phyloP scores from a whole-genome alignment of 2,113 vertebrate species.

The Podiceps cristatus region DNA sequence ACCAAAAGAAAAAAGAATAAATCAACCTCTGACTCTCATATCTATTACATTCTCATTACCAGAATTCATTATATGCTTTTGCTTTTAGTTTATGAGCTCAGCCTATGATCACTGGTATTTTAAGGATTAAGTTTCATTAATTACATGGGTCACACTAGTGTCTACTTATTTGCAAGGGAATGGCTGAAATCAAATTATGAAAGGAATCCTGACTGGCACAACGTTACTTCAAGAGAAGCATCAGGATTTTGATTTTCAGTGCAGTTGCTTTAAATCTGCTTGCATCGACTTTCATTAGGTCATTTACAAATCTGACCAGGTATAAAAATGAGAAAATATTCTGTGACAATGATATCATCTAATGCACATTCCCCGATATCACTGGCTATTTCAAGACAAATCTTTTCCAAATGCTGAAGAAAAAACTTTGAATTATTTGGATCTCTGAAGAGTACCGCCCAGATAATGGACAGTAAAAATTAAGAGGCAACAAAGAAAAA shows the following conservation, averaged over 20 bases:
- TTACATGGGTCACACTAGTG: not conserved
- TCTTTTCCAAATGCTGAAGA: not conserved
- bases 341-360: not conserved
- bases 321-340: not conserved
- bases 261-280: not conserved
- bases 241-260: not conserved
- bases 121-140: constrained; percentile 4
- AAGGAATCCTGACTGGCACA: not conserved
- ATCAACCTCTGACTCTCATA: not conserved
- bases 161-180: not conserved
- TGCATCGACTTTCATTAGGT: not conserved
- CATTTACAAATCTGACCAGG: not conserved
- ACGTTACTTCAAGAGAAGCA: not conserved
- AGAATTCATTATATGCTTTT: not conserved
- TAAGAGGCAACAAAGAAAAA: not conserved
- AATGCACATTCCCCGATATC: fast-evolving
- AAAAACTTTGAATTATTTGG: not conserved
- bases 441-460: not conserved
- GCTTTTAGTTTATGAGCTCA: constrained; percentile 6
- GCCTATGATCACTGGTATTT: not conserved
- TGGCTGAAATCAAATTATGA: not conserved
- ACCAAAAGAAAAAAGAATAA: not conserved
- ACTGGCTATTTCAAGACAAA: not conserved
- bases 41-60: constrained; percentile 16
- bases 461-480: fast-evolving